A percentile compares a stretch with the other conserved stretches of the same genome.
Conservation (phyloP, 35 echinoderm and acorn worm species). For the Diadema setosum region DNA sequence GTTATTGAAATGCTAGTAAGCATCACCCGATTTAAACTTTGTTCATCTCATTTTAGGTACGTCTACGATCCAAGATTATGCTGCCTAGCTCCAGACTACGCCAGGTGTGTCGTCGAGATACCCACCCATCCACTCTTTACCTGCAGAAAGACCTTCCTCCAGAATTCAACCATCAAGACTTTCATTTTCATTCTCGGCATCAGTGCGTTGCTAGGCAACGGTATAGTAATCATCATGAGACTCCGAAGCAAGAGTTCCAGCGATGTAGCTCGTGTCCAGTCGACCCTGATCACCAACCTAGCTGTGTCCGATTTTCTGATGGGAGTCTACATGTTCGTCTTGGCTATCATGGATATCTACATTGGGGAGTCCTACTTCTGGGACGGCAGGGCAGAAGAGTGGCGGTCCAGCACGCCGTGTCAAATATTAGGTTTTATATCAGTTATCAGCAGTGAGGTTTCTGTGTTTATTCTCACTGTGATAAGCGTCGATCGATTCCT, state of each 20-base stretch:
- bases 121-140: slow-evolving; percentile 22
- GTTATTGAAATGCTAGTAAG: too few species aligned
- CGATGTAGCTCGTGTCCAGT: not conserved
- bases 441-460: slow-evolving; percentile 43
- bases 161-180: not conserved
- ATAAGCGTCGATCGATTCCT: slow-evolving; percentile 68
- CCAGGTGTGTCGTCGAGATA: not conserved
- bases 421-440: slow-evolving; percentile 59
- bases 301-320: slow-evolving; percentile 45
- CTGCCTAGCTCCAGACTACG: not conserved
- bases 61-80: not conserved
- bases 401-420: slow-evolving; percentile 34
- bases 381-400: not conserved
- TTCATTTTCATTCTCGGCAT: slow-evolving; percentile 66
- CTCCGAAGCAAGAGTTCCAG: not conserved
- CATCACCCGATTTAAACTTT: too few species aligned
- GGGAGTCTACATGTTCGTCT: slow-evolving; percentile 50
- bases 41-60: not conserved
- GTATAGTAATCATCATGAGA: slow-evolving; percentile 1
- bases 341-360: slow-evolving; percentile 13
- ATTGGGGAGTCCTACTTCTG: slow-evolving; percentile 5
- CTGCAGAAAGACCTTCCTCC: slow-evolving; percentile 22
- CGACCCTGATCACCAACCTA: slow-evolving; percentile 30
- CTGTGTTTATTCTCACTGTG: slow-evolving; percentile 59
- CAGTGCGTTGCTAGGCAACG: slow-evolving; percentile 46